Conservation (phyloP, 2,888 invertebrate genomes). For the Pantelozetes paolii region DNA sequence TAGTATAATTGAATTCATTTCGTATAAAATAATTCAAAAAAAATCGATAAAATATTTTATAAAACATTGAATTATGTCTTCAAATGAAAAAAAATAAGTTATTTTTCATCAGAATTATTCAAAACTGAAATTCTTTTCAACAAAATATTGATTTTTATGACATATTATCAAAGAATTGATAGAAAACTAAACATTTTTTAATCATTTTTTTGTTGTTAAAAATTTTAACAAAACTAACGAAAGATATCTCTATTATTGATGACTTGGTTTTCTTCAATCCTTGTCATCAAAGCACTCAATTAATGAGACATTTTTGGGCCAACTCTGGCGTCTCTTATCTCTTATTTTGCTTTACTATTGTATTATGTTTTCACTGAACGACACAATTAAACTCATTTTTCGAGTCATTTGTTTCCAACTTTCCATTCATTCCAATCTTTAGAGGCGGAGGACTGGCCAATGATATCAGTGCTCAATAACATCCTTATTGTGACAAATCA, state of each 20-base stretch:
- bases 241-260: neutral
- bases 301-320: slow-evolving; percentile 21
- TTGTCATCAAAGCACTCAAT: neutral
- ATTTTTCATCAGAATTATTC: no score
- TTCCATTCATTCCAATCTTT: neutral
- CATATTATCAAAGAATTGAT: no score
- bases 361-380: neutral
- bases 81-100: no score
- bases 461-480: neutral
- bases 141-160: neutral
- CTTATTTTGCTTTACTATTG: slow-evolving; percentile 8
- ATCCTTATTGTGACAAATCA: neutral
- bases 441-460: neutral
- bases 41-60: no score
- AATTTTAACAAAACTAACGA: neutral
- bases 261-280: neutral
- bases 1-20: no score
- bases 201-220: neutral
- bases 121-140: no score
- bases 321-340: neutral
- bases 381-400: slow-evolving; percentile 17
- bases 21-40: no score
- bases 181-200: no score
- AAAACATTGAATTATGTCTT: no score
- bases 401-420: slow-evolving; percentile 24